Evolutionary conservation across 2,113 vertebrate species (phyloP), one percentile per base, ranked within the genome.

Genomic region (Eulemur rufifrons): DNA sequence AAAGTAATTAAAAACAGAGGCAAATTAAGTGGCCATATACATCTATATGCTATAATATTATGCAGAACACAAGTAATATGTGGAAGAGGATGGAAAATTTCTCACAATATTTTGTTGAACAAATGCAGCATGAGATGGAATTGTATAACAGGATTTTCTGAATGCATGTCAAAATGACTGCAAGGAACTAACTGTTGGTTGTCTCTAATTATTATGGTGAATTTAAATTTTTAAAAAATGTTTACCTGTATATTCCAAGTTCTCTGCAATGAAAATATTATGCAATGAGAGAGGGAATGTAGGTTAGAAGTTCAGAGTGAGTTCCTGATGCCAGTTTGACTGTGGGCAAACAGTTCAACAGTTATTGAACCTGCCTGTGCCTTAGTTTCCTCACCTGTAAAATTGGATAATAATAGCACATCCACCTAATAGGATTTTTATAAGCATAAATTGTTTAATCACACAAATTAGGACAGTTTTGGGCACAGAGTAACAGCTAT

Each of bases 1-100:
- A 66, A 59, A 94, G 29, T 73, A 84, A 78, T 88, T 91, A 81
- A 92, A 89, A 93, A 32, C n/a, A 92, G 37, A 47, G 45, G 68
- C 29, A 56, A 85, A 80, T 25, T 39, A 88, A 64, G 64, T n/a
- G 74, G 6, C 27, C 77, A 9, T 54, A 27, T 71, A 45, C 29
- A 39, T 82, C 32, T 64, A 9, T n/a, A 8, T 42, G 50, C 5
- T 45, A 27, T n/a, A 59, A 63, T 54, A 54, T 54, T 77, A 64
- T 39, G 20, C 74, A 71, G 78, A 77, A 59, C 39, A 45, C 59
- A 66, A 86, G 52, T n/a, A 37, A 93, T 71, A 82, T 71, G 29
- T 89, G 23, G 61, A 56, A 64, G 52, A 74, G 14, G 42, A 86
- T 2, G 39, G 61, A 73, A 93, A 89, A 42, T 39, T 39, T 92